phyloP scores from a whole-genome alignment of 2,113 vertebrate genomes.

The Carassius gibelio region DNA sequence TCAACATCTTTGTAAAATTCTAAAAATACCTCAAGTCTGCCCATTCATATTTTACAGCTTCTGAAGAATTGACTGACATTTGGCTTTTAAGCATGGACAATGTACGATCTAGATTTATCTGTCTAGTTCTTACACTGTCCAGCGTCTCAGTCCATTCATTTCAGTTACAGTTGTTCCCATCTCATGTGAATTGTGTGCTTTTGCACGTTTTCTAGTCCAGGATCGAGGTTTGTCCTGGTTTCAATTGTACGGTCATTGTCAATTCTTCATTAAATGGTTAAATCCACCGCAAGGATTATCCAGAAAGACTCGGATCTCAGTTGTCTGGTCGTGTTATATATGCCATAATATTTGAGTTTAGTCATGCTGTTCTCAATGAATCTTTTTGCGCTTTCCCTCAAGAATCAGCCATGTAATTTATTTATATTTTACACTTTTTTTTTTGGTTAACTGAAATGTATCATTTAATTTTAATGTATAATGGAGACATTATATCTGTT shows the following conservation, averaged over 20 bases:
- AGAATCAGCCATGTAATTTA: neutral
- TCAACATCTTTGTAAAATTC: neutral
- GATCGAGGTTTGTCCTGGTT: neutral
- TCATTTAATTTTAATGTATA: slow-evolving; percentile 64
- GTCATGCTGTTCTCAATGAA: no score
- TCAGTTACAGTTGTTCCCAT: neutral
- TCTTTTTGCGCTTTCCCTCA: neutral
- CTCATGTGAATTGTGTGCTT: neutral
- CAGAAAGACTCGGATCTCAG: neutral
- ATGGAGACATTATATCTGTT: neutral
- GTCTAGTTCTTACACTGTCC: neutral
- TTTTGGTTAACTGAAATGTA: slow-evolving; percentile 26
- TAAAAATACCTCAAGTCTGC: neutral
- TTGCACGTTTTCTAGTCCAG: neutral
- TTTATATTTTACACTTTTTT: neutral
- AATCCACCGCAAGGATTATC: neutral
- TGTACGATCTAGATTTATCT: neutral
- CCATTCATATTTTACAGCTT: neutral
- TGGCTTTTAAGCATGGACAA: neutral
- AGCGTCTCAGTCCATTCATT: neutral
- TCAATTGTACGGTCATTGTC: neutral
- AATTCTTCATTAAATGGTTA: neutral
- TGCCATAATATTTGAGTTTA: neutral
- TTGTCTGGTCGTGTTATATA: neutral
- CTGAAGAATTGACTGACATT: neutral